Conservation (phyloP, 1,140 invertebrate genomes). For the Pogonomyrmex barbatus region DNA sequence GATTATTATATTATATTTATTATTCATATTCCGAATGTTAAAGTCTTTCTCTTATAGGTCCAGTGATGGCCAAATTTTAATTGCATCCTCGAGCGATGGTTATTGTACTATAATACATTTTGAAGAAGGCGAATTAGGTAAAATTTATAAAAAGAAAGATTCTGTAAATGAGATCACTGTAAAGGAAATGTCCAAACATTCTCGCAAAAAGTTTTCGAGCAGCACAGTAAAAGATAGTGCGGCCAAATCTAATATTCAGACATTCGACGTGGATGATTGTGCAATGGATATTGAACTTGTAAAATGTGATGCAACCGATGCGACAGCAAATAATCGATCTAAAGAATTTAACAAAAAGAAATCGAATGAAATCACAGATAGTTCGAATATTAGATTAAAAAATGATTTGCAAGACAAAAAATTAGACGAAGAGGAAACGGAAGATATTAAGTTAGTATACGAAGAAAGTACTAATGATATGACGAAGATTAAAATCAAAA, state of each 20-base stretch:
- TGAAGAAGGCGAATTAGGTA: slow-evolving; percentile 93
- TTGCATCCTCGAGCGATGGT: slow-evolving; percentile 97
- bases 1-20: slow-evolving; percentile 36
- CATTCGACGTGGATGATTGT: slow-evolving; percentile 78
- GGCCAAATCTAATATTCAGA: not conserved
- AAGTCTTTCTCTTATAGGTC: slow-evolving; percentile 88
- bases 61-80: slow-evolving; percentile 91
- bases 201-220: not conserved
- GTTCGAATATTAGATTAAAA: slow-evolving; percentile 20
- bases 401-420: slow-evolving; percentile 28
- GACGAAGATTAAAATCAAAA: slow-evolving; percentile 70
- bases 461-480: slow-evolving; percentile 81
- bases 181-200: slow-evolving; percentile 74
- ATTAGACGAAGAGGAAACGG: slow-evolving; percentile 78
- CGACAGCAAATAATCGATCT: not conserved
- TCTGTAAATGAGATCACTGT: not conserved
- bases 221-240: slow-evolving; percentile 56
- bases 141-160: slow-evolving; percentile 85
- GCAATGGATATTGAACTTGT: slow-evolving; percentile 83
- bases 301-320: slow-evolving; percentile 37
- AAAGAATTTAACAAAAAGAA: not conserved
- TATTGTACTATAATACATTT: slow-evolving; percentile 97
- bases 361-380: slow-evolving; percentile 25
- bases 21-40: slow-evolving; percentile 15
- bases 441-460: slow-evolving; percentile 90